Evolutionary conservation across 1,140 invertebrate species (phyloP), one percentile per base, ranked within the genome.

Genomic region (Bombus sibiricus): DNA sequence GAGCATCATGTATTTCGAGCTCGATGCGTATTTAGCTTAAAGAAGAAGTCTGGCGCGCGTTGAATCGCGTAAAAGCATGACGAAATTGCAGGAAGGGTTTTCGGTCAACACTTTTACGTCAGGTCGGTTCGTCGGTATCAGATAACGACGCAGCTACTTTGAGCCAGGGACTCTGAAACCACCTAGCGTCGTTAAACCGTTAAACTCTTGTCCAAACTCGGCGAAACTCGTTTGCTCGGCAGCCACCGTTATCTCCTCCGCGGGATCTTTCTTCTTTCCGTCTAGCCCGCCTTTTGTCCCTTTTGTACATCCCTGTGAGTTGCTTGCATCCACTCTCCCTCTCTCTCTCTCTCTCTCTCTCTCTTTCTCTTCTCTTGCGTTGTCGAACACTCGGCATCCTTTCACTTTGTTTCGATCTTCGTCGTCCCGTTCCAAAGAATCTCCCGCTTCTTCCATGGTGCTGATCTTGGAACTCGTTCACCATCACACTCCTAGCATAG

Each of bases 141-240:
- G 90, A 91, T 91, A 91, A 90, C 81, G 62, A 41, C 37, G 88
- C 76, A 83, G 89, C 81, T 86, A 83, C 72, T 90, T 88, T 62
- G 88, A 90, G 86, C 88, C 88, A 69, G 59, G 28, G 39, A 6
- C 28, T 22, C 41, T 62, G 39, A 80, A 82, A 47, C 89, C 62
- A 69, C 53, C 69, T 34, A 22, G 18, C 68, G 62, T 64, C 64
- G 69, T 71, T 84, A 72, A 91, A 88, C 88, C 81, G 90, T 88
- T 91, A 88, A 91, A 91, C 86, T 91, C 83, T 91, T 91, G 90
- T 91, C 90, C 91, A 83, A 89, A 89, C 87, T 86, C 80, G 80
- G 43, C 15, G 88, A 88, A 91, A 89, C 88, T 91, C 88, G 90
- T 91, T 91, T 91, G 90, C 90, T 84, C 83, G 69, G 62, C 86